Conservation (phyloP, 2,888 invertebrate genomes). For the Andrena minutula region DNA sequence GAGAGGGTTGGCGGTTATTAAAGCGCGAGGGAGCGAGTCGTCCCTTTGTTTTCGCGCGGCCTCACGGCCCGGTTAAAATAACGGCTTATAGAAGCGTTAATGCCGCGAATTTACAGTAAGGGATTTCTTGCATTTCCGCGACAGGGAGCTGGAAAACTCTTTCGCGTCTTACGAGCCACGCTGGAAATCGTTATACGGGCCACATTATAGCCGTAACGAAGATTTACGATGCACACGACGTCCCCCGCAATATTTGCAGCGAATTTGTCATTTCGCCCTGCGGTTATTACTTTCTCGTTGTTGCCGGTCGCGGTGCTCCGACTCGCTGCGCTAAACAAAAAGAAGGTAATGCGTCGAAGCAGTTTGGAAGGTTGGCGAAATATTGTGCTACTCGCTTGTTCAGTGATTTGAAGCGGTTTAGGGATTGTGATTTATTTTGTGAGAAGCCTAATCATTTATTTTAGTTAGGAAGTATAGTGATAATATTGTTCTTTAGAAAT, state of each 20-base stretch:
- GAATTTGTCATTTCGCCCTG: slow-evolving; percentile 74
- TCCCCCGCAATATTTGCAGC: slow-evolving; percentile 70
- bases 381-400: not conserved
- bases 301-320: slow-evolving; percentile 49
- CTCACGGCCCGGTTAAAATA: slow-evolving; percentile 33
- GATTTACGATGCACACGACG: slow-evolving; percentile 68
- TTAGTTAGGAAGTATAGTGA: not conserved
- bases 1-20: slow-evolving; percentile 9
- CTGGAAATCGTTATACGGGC: slow-evolving; percentile 61
- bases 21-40: slow-evolving; percentile 26
- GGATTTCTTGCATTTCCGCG: slow-evolving; percentile 40
- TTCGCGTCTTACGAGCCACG: slow-evolving; percentile 55
- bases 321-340: slow-evolving; percentile 54
- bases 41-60: slow-evolving; percentile 31
- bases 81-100: slow-evolving; percentile 31
- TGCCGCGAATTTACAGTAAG: slow-evolving; percentile 20
- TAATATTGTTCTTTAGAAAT: too few relatives aligned
- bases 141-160: slow-evolving; percentile 42
- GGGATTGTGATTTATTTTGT: not conserved
- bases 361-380: not conserved
- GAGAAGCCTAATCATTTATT: not conserved
- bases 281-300: slow-evolving; percentile 74
- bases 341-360: slow-evolving; percentile 30
- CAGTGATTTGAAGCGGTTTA: not conserved
- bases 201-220: slow-evolving; percentile 63